Percentiles rank a stretch among this genome's conserved stretches.
Conservation (phyloP, 2,113 vertebrate species). For the Puma concolor region DNA sequence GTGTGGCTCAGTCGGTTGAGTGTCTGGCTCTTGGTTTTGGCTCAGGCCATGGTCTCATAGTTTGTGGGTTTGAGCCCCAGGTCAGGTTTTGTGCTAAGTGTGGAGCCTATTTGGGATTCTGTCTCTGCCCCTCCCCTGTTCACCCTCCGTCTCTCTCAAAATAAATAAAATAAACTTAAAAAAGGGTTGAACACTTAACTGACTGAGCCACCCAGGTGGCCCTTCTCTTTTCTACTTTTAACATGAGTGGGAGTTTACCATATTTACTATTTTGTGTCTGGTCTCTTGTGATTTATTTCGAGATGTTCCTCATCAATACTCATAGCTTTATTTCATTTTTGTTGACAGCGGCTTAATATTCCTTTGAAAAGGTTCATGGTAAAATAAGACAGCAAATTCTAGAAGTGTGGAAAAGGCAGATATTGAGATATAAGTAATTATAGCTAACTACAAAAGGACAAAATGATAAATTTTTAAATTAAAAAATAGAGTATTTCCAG, state of each 20-base stretch:
- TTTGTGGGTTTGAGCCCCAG: no score
- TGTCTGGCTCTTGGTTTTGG: no score
- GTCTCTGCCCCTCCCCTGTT: no score
- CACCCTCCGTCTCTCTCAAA: no score
- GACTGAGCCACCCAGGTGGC: no score
- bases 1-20: no score
- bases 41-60: no score
- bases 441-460: background rate
- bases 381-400: slow-evolving; percentile 19
- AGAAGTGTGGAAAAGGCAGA: background rate
- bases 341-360: background rate
- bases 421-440: background rate
- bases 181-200: no score
- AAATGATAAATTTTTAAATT: background rate
- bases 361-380: background rate
- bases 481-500: background rate
- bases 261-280: background rate
- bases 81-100: no score
- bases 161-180: no score
- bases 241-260: background rate
- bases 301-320: background rate
- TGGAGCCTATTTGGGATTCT: no score
- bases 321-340: background rate
- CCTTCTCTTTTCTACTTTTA: background rate
- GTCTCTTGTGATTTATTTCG: background rate